Conservation (phyloP, 2,888 invertebrate genomes). For the Prosapia bicincta region DNA sequence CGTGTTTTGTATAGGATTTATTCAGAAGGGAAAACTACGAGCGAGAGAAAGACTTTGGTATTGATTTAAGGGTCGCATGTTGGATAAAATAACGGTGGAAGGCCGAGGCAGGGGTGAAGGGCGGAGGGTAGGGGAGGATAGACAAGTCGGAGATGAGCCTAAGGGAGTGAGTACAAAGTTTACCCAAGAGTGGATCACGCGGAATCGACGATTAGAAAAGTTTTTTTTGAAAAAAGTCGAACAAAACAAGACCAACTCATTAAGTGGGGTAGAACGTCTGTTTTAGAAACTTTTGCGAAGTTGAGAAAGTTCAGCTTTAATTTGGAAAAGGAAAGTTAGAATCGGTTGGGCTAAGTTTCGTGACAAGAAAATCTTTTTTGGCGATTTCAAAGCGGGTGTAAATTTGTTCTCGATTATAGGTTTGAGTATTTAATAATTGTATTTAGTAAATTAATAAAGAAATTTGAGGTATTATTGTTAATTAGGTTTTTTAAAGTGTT, state of each 20-base stretch:
- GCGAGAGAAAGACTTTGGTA: constrained; percentile 27
- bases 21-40: background rate
- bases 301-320: background rate
- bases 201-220: background rate
- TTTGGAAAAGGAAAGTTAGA: background rate
- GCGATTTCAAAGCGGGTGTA: no score
- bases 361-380: background rate
- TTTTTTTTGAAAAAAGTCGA: background rate
- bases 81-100: constrained; percentile 36
- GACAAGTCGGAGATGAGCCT: constrained; percentile 36
- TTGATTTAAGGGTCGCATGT: constrained; percentile 38
- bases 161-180: constrained; percentile 7
- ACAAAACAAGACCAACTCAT: background rate
- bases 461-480: no score
- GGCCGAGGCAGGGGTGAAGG: constrained; percentile 25
- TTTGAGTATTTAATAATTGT: no score
- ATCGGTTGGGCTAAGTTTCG: background rate
- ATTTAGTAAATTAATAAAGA: no score
- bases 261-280: background rate
- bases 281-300: background rate
- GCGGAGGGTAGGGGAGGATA: constrained; percentile 19
- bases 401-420: no score
- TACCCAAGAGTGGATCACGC: background rate
- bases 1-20: background rate
- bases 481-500: no score